Evolutionary conservation across 2,113 vertebrate genomes (phyloP).

Genomic region (Eupsittula cactorum): DNA sequence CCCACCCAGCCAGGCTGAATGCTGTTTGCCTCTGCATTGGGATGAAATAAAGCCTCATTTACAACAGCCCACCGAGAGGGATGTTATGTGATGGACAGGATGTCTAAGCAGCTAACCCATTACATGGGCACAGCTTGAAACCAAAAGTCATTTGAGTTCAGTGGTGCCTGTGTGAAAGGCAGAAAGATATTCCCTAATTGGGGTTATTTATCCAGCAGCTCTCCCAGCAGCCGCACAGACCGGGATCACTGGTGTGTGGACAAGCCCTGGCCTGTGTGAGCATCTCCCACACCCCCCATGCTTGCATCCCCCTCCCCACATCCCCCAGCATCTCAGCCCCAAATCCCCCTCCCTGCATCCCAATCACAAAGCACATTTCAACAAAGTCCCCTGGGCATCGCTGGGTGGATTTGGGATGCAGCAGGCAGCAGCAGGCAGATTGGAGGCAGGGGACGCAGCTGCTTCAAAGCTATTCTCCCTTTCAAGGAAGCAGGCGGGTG

Average conservation of each 20-base stretch:
- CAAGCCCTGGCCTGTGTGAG: rapidly evolving
- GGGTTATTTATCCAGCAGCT: neutral
- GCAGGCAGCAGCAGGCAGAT: neutral
- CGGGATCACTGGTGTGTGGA: rapidly evolving
- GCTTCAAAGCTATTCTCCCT: neutral
- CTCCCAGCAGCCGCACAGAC: rapidly evolving
- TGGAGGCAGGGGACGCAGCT: neutral
- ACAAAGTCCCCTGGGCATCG: neutral
- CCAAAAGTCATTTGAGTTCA: neutral
- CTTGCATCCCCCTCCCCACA: neutral
- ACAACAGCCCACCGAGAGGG: neutral
- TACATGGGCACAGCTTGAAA: neutral
- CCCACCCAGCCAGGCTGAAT: neutral
- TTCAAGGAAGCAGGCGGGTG: neutral
- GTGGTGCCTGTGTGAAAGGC: neutral
- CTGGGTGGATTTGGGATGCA: neutral
- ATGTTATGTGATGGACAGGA: neutral
- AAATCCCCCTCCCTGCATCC: neutral
- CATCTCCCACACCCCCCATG: neutral
- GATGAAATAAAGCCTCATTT: neutral
- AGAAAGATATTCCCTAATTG: neutral
- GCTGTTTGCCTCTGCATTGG: rapidly evolving
- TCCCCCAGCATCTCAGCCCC: neutral
- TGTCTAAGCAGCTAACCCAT: neutral
- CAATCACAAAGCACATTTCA: neutral